Evolutionary conservation across 2,797 vertebrate species (phyloP), one percentile per base, ranked within the genome.

Genomic region (Darevskia mixta): DNA sequence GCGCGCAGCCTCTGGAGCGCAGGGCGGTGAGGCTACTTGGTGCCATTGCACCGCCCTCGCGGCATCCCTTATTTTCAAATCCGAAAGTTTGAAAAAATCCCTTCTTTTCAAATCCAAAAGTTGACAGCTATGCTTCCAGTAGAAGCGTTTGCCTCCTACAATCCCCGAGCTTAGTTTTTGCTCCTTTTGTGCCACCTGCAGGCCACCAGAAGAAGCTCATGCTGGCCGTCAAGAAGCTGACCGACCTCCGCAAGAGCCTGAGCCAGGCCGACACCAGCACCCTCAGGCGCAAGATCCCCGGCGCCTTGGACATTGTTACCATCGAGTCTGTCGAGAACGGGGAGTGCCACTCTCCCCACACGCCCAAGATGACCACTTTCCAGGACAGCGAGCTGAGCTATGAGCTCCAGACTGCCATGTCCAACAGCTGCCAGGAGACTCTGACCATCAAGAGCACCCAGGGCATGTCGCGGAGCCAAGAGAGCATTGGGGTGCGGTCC

Each of bases 171-270:
- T 85, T 80, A 69, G 4, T 77, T 82, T 86, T 18, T 82, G 86
- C 38, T 81, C 35, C 32, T 80, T 61, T 69, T 45, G 17, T 77
- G 76, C 71, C 91, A 79, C 85, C 76, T 5, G 0, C 95, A 99
- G 99, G 99, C 20, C 99, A 99, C 93, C 99, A 99, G 95, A 99
- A 99, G 97, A 99, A 99, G 97, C 97, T 99, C 91, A 99, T 99
- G 98, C 89, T 99, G 93, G 98, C 98, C 0, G 98, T 99, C 88
- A 99, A 97, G 96, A 98, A 98, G 93, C 96, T 99, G 90, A 97
- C 95, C 2, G 97, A 99, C 90, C 96, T 99, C 67, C 98, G 98
- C 82, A 97, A 98, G 90, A 97, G 96, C 94, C 91, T 96, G 73
- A 96, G 91, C 71, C 97, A 97, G 90, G 94, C 96, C 27, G 96